Percentiles rank a stretch among this genome's conserved stretches.
Conservation (phyloP, 2,888 invertebrate species). For the Eilema griseolum region DNA sequence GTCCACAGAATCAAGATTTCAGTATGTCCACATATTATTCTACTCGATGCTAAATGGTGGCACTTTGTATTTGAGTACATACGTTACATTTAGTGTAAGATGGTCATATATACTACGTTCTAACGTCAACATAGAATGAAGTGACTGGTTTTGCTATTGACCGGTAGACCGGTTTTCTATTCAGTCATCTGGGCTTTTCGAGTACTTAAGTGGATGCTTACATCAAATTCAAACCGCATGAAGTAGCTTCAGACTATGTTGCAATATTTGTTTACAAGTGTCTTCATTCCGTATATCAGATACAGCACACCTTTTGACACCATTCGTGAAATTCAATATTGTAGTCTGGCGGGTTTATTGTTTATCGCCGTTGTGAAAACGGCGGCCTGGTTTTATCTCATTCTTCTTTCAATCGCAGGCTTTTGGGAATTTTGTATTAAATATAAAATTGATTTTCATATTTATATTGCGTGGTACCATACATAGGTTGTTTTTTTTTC, state of each 20-base stretch:
- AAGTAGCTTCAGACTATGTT: neutral
- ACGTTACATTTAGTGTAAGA: no score
- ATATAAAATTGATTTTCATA: neutral
- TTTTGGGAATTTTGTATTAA: neutral
- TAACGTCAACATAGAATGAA: no score
- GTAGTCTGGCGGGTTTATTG: neutral
- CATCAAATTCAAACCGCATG: neutral
- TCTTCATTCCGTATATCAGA: neutral
- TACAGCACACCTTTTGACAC: neutral
- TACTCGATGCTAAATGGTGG: no score
- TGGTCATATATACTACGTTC: no score
- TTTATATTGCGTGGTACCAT: neutral
- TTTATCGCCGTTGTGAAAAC: neutral
- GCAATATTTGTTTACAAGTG: neutral
- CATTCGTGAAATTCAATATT: slow-evolving; percentile 4
- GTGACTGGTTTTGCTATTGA: no score
- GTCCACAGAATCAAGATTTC: no score
- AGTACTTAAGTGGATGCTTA: no score
- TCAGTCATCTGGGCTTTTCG: no score
- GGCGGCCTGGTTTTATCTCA: slow-evolving; percentile 1
- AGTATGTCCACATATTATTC: no score
- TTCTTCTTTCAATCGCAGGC: neutral
- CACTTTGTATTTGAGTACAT: no score
- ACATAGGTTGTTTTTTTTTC: neutral
- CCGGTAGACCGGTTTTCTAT: no score